A percentile compares a stretch with the other conserved stretches of the same genome.
Evolutionary conservation across 1,140 invertebrate species (phyloP).

Genomic region (Drosophila athabasca): DNA sequence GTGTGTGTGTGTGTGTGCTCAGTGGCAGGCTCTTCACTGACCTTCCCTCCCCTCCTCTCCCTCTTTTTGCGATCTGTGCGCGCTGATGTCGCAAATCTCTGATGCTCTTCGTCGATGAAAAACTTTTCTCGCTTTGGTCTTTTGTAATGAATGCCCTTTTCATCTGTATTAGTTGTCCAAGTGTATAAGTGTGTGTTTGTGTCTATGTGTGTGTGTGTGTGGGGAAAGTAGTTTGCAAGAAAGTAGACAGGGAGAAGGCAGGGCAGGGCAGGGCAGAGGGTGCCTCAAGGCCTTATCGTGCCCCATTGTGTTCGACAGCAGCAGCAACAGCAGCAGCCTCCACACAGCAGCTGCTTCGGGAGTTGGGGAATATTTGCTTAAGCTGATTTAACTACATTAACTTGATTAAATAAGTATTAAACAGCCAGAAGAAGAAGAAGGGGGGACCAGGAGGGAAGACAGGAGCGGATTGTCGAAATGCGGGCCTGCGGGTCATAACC

Average conservation of each 20-base stretch:
- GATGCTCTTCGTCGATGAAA: conserved; percentile 67
- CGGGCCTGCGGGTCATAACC: conserved; percentile 23
- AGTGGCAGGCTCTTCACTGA: conserved; percentile 21
- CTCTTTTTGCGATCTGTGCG: conserved; percentile 28
- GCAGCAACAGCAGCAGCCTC: conserved; percentile 31
- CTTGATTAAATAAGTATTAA: conserved; percentile 82
- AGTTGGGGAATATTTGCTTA: conserved; percentile 73
- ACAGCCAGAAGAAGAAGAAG: conserved; percentile 41
- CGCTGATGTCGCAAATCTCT: conserved; percentile 77
- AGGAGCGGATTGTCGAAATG: conserved; percentile 18
- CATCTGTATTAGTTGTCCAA: conserved; percentile 37
- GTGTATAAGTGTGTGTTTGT: conserved; percentile 8
- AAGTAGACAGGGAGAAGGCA: neutral
- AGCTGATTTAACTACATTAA: conserved; percentile 83
- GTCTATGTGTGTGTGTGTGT: conserved; percentile 5
- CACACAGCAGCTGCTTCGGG: no score
- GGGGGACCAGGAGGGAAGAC: conserved; percentile 11
- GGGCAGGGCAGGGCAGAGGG: neutral
- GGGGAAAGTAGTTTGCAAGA: conserved; percentile 4
- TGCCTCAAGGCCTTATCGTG: conserved; percentile 55
- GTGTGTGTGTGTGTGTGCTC: conserved; percentile 30
- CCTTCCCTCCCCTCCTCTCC: neutral
- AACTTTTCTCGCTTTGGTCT: conserved; percentile 62
- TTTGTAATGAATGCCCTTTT: conserved; percentile 79
- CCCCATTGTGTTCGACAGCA: conserved; percentile 66